Evolutionary conservation across 2,113 vertebrate genomes (phyloP), one percentile per base, ranked within the genome.

Genomic region (Azemiops feae): DNA sequence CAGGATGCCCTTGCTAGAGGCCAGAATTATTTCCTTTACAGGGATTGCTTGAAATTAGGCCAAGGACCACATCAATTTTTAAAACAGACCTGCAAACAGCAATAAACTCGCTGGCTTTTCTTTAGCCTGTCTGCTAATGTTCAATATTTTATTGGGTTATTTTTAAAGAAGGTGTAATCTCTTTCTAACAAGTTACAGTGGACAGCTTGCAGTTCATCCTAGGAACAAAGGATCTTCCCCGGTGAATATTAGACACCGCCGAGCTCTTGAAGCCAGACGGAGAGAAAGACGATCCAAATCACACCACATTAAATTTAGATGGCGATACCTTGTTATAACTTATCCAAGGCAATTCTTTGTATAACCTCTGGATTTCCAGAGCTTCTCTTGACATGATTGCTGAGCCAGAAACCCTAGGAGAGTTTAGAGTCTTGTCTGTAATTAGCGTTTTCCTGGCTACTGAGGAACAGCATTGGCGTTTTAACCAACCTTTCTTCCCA

Each of bases 311-410:
- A 74, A 55, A 16, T 55, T 57, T 43, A 11, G 43, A 54, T 85
- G 27, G 5, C 20, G 23, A 43, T 85, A 30, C 54, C 53, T 25
- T 85, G 69, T 54, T 55, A 55, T 34, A 50, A 85, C 74, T 27
- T 3, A 43, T 39, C 52, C 9, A 18, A 91, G 54, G 43, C 39
- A 34, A 85, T 30, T 87, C 74, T 87, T 91, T 87, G 16, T 50
- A n/a, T 57, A 91, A 91, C 81, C 85, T 85, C 91, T 91, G 91
- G 54, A 34, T 91, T 60, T 30, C 27, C 39, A 47, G 57, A 86
- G 81, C 27, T 7, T 87, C 47, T 87, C 91, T 60, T 91, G 85
- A 91, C 91, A 91, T 85, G 50, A 85, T 22, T 87, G 54, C 43
- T 58, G 55, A 91, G 54, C 85, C 91, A 87, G n/a, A 43, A 85